These are phyloP conservation scores for Drosophila neocordata DNA, from an alignment of 1,140 invertebrate genomes.

Conservation along the genomic window DNA sequence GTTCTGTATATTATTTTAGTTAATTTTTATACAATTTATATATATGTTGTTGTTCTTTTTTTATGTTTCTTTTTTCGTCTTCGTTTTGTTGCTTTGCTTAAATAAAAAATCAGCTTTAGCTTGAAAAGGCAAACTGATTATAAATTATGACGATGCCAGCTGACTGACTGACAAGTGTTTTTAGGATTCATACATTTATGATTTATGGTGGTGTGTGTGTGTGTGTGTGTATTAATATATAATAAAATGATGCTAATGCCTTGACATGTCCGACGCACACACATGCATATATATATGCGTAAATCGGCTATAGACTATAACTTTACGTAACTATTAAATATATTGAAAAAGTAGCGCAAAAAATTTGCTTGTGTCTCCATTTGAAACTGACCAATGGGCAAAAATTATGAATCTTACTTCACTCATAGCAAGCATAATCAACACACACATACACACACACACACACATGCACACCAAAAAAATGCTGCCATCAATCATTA, in stretches of 20 bases:
- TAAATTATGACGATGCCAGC: conserved; percentile 76
- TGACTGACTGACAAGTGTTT: conserved; percentile 72
- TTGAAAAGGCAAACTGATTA: conserved; percentile 76
- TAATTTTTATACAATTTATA: conserved; percentile 32
- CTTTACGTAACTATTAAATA: conserved; percentile 18
- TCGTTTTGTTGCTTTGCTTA: conserved; percentile 19
- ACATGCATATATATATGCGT: conserved; percentile 18
- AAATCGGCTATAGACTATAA: conserved; percentile 48
- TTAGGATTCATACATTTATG: conserved; percentile 73
- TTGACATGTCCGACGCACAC: conserved; percentile 49
- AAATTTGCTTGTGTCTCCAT: conserved; percentile 10
- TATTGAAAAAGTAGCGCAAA: conserved; percentile 44
- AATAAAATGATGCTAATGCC: conserved; percentile 58
- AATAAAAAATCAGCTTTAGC: conserved; percentile 36
- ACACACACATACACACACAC: conserved; percentile 18
- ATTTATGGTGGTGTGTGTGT: conserved; percentile 58
- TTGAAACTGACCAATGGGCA: conserved; percentile 11
- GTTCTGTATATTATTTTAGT: conserved; percentile 24
- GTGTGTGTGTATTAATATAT: conserved; percentile 21
- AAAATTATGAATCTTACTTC: conserved; percentile 15
- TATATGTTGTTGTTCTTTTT: conserved; percentile 23
- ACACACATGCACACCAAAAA: conserved; percentile 13
- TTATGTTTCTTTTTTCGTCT: conserved; percentile 17
- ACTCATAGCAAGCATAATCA: conserved; percentile 57
- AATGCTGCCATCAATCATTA: conserved; percentile 69